Percentiles rank a stretch among this genome's conserved stretches.
Conservation (phyloP, 2,113 vertebrate species). For the Phrynocephalus versicolor region DNA sequence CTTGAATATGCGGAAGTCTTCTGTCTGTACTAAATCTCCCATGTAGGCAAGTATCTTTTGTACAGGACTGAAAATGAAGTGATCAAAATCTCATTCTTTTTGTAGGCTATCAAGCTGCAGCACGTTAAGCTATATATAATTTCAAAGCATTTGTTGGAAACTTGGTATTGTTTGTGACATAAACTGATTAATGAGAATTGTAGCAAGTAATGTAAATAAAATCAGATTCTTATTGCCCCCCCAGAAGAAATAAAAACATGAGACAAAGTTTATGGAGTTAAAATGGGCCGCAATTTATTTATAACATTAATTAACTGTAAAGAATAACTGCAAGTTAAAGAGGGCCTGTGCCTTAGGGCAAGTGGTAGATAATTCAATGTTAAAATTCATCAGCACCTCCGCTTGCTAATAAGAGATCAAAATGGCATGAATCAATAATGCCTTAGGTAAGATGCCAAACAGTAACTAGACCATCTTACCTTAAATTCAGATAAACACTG, state of each 20-base stretch:
- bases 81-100: constrained; percentile 42
- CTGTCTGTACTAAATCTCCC: neutral
- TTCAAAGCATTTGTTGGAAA: constrained; percentile 40
- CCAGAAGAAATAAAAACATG: constrained; percentile 14
- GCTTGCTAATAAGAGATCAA: too few species aligned
- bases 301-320: too few species aligned
- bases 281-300: too few species aligned
- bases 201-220: neutral
- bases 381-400: too few species aligned
- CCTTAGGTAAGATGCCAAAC: too few species aligned
- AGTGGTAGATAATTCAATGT: neutral
- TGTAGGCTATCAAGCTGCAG: constrained; percentile 32
- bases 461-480: too few species aligned
- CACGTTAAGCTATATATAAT: constrained; percentile 15
- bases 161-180: constrained; percentile 33
- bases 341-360: too few species aligned
- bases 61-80: constrained; percentile 14
- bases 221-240: neutral
- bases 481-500: too few species aligned
- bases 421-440: too few species aligned
- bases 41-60: neutral
- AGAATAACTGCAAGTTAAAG: too few species aligned
- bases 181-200: constrained; percentile 20
- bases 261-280: too few species aligned
- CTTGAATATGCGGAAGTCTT: neutral